Evolutionary conservation across 1,140 invertebrate species (phyloP).

Genomic region (Asobara japonica): DNA sequence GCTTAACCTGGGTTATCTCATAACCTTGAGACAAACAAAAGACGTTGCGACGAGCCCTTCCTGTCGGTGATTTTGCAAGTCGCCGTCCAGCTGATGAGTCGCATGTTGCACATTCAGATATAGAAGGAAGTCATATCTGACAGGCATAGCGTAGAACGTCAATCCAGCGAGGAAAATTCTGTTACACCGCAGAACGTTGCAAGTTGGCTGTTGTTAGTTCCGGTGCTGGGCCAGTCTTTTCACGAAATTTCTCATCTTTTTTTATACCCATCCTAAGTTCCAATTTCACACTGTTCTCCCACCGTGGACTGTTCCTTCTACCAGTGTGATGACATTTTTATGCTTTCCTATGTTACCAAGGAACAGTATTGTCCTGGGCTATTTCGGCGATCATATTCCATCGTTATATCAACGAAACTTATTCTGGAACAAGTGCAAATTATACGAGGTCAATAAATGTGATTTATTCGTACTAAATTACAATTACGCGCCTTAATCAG

Average conservation of each 20-base stretch:
- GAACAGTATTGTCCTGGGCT: not conserved
- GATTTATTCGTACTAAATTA: constrained; percentile 1
- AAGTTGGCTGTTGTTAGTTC: not conserved
- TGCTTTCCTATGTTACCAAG: not conserved
- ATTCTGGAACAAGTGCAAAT: constrained; percentile 29
- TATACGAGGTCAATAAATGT: not conserved
- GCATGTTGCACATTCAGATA: not conserved
- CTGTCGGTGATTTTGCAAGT: too few species aligned
- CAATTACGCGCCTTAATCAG: not conserved
- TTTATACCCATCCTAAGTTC: not conserved
- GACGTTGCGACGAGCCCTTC: too few species aligned
- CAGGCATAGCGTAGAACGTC: constrained; percentile 4
- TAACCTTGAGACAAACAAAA: too few species aligned
- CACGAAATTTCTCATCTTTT: not conserved
- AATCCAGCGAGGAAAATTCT: not conserved
- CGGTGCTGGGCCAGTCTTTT: not conserved
- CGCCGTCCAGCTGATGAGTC: not conserved
- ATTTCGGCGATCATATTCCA: not conserved
- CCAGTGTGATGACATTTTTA: constrained; percentile 26
- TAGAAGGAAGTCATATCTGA: not conserved
- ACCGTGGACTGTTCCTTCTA: not conserved
- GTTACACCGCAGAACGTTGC: not conserved
- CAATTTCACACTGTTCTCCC: not conserved
- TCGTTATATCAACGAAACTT: constrained; percentile 28
- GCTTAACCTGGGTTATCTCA: too few species aligned